These are phyloP conservation scores for Orchesella cincta DNA, from an alignment of 1,140 invertebrate species.

Conservation along the genomic window DNA sequence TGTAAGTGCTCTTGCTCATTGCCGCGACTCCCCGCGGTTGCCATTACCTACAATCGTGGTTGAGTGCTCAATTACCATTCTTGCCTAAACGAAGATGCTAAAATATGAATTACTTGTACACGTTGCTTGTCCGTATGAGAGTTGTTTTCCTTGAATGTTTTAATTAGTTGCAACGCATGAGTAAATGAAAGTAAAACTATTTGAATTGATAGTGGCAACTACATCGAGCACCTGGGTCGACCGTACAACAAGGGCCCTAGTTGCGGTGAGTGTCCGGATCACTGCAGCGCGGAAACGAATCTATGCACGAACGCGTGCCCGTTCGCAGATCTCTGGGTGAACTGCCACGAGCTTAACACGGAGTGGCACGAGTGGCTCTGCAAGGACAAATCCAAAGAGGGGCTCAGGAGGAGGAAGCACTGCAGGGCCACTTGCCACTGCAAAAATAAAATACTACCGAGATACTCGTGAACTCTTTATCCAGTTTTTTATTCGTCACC, in stretches of 20 bases:
- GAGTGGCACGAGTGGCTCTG: conserved; percentile 67
- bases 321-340: conserved; percentile 70
- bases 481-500: neutral
- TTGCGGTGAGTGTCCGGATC: conserved; percentile 66
- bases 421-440: conserved; percentile 75
- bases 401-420: conserved; percentile 61
- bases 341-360: conserved; percentile 67
- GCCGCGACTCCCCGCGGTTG: neutral
- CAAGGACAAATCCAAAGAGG: conserved; percentile 61
- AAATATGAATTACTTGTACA: too few relatives aligned
- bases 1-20: conserved; percentile 62
- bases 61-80: neutral
- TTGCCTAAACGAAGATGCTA: too few relatives aligned
- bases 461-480: too few relatives aligned
- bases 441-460: conserved; percentile 57
- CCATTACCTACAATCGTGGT: neutral
- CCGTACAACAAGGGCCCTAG: conserved; percentile 68
- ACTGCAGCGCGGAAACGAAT: conserved; percentile 64
- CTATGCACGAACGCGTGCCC: conserved; percentile 75
- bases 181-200: neutral
- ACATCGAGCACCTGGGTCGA: conserved; percentile 62
- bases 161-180: too few relatives aligned
- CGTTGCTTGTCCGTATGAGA: neutral
- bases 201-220: conserved; percentile 69
- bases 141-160: conserved; percentile 3